Conservation (phyloP, 2,797 vertebrate genomes). For the Microchirus variegatus region DNA sequence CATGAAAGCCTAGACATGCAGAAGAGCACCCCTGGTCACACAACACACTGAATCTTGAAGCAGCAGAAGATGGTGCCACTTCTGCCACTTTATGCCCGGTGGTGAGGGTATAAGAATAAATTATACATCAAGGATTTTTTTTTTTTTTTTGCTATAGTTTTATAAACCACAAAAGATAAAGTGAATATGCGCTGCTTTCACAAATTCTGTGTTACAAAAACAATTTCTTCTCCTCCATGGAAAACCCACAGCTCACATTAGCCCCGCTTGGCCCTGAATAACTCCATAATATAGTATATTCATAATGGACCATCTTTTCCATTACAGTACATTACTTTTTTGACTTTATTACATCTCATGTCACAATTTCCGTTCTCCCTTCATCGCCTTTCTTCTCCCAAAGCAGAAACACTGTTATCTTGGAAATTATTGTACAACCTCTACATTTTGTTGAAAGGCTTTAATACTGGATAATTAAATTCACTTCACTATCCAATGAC, state of each 20-base stretch:
- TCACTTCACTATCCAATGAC: conserved; percentile 6
- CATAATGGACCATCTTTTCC: not conserved
- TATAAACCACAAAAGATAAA: no score
- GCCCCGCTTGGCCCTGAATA: not conserved
- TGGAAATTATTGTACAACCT: conserved; percentile 5
- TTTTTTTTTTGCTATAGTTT: no score
- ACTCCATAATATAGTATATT: not conserved
- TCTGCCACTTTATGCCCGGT: no score
- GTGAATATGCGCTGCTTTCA: no score
- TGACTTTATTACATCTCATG: not conserved
- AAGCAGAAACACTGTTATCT: not conserved
- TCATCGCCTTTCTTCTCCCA: not conserved
- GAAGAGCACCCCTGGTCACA: no score
- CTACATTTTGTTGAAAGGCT: conserved; percentile 4
- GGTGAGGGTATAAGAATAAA: no score
- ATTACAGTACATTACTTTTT: not conserved
- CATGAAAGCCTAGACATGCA: no score
- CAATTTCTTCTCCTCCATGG: conserved; percentile 15
- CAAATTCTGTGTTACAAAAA: not conserved
- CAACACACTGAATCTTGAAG: no score
- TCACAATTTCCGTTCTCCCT: not conserved
- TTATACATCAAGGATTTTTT: no score
- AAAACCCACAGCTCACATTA: not conserved
- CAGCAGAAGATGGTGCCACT: no score
- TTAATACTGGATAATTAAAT: conserved; percentile 13